These are phyloP conservation scores for Lanius collurio DNA, from an alignment of 2,113 vertebrate species.

Conservation along the genomic window DNA sequence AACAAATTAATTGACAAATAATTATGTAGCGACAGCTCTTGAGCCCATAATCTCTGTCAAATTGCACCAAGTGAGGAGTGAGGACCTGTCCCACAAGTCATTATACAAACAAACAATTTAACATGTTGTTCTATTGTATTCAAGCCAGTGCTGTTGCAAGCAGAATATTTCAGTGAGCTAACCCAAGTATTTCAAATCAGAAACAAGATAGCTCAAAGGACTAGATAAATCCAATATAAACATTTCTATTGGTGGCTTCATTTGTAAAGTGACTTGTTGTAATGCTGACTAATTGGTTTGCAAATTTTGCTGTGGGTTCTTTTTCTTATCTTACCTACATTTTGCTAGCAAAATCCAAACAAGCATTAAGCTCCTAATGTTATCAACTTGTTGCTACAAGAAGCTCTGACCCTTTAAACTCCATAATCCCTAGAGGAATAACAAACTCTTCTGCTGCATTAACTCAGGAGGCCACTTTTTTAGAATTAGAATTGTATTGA, in stretches of 20 bases:
- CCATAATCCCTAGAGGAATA: neutral
- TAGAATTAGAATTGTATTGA: neutral
- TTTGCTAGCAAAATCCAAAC: constrained; percentile 30
- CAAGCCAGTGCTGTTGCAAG: neutral
- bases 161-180: constrained; percentile 1
- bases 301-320: constrained; percentile 1
- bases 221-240: constrained; percentile 32
- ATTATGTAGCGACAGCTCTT: neutral
- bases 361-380: constrained; percentile 11
- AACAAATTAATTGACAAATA: constrained; percentile 24
- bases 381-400: neutral
- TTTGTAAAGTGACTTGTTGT: neutral
- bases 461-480: neutral
- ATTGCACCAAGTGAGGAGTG: neutral
- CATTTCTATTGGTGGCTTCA: neutral
- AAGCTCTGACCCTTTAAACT: constrained; percentile 27
- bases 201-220: constrained; percentile 12
- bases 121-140: neutral
- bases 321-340: constrained; percentile 11
- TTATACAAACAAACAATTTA: constrained; percentile 31
- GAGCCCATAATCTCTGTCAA: neutral
- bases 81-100: neutral
- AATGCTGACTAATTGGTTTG: constrained; percentile 19
- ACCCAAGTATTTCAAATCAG: neutral
- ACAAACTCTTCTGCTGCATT: neutral